Percentiles rank a stretch among this genome's conserved stretches.
These are phyloP conservation scores for Agrilus mali DNA, from an alignment of 2,888 invertebrate genomes.

Conservation along the genomic window DNA sequence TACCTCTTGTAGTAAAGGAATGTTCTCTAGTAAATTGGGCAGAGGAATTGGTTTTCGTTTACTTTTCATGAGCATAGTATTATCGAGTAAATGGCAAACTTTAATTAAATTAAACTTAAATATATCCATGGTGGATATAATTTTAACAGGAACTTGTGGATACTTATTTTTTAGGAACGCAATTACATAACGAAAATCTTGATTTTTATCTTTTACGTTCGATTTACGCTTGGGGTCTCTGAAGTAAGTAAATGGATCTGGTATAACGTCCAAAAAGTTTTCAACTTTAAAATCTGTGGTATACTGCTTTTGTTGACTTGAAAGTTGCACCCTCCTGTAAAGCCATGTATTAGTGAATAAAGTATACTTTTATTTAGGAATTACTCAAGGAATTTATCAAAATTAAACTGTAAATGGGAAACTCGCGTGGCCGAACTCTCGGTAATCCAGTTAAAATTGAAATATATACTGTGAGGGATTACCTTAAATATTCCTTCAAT, in stretches of 20 bases:
- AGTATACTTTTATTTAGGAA: too few species aligned
- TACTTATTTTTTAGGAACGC: not conserved
- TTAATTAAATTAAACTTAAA: not conserved
- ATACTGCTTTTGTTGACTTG: slow-evolving; percentile 32
- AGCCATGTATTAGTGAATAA: not conserved
- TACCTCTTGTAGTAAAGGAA: too few species aligned
- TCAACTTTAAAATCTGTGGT: slow-evolving; percentile 32
- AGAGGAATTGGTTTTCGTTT: too few species aligned
- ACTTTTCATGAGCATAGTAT: slow-evolving; percentile 1
- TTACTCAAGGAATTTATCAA: too few species aligned
- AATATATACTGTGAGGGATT: too few species aligned
- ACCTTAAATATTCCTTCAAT: slow-evolving; percentile 10
- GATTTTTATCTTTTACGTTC: slow-evolving; percentile 1
- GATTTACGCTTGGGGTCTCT: slow-evolving; percentile 15
- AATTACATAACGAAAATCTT: slow-evolving; percentile 1
- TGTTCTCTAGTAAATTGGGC: too few species aligned
- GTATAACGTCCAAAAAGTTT: slow-evolving; percentile 34
- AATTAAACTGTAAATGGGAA: too few species aligned
- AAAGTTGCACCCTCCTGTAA: slow-evolving; percentile 22
- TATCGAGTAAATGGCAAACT: not conserved
- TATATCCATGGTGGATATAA: not conserved
- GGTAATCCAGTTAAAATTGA: too few species aligned
- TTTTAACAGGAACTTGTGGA: not conserved
- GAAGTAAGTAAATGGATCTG: slow-evolving; percentile 32
- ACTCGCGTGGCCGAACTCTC: too few species aligned